Evolutionary conservation across 2,797 vertebrate genomes (phyloP).

Genomic region (Lepus oiostolus): DNA sequence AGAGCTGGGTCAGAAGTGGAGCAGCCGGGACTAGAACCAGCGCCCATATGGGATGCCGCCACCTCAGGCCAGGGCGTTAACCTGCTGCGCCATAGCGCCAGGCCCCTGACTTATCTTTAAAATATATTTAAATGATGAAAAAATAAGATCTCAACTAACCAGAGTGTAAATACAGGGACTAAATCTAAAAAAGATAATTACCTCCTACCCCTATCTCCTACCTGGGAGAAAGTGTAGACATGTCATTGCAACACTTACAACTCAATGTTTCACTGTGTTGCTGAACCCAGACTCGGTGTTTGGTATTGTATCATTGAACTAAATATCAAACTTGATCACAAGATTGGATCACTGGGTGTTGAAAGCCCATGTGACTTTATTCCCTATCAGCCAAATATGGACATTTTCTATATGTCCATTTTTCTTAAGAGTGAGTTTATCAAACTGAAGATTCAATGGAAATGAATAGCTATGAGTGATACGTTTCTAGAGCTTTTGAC

Average conservation of each 20-base stretch:
- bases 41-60: too few relatives aligned
- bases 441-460: slow-evolving; percentile 45
- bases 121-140: slow-evolving; percentile 46
- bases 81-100: too few relatives aligned
- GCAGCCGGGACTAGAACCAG: too few relatives aligned
- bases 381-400: slow-evolving; percentile 27
- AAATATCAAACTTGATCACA: slow-evolving; percentile 48
- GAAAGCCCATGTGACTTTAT: slow-evolving; percentile 32
- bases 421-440: slow-evolving; percentile 62
- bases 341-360: slow-evolving; percentile 20
- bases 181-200: slow-evolving; percentile 28
- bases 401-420: slow-evolving; percentile 52
- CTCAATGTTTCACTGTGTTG: slow-evolving; percentile 28
- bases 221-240: background rate
- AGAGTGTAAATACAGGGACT: background rate
- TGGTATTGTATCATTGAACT: background rate
- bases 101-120: slow-evolving; percentile 42
- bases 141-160: background rate
- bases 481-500: slow-evolving; percentile 53
- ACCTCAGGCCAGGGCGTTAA: too few relatives aligned
- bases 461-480: slow-evolving; percentile 55
- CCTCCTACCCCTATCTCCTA: background rate
- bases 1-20: too few relatives aligned
- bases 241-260: background rate
- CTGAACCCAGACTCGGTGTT: background rate